Conservation (phyloP, 1,140 invertebrate genomes). For the Cheumatopsyche charites region DNA sequence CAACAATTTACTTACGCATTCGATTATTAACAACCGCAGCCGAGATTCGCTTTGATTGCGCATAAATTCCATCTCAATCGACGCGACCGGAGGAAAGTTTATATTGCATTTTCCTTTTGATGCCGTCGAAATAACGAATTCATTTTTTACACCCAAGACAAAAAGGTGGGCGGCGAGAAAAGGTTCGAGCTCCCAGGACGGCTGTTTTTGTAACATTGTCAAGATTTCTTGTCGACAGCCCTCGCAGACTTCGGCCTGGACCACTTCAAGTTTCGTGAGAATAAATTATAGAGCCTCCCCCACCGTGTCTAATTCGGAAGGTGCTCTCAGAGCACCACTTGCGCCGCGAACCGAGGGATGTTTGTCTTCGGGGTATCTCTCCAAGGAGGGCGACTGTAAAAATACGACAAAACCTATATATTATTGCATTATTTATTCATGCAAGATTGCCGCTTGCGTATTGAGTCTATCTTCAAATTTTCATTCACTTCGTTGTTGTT, state of each 20-base stretch:
- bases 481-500: too few species aligned
- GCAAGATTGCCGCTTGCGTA: too few species aligned
- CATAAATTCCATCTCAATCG: too few species aligned
- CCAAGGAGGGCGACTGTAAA: too few species aligned
- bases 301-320: conserved; percentile 10
- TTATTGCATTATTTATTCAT: too few species aligned
- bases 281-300: conserved; percentile 10
- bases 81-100: too few species aligned
- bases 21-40: neutral
- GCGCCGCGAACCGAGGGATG: neutral
- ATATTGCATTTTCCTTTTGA: conserved; percentile 8
- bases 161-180: conserved; percentile 2
- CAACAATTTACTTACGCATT: too few species aligned
- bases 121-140: neutral
- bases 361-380: neutral
- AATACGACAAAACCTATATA: too few species aligned
- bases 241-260: conserved; percentile 2
- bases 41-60: neutral
- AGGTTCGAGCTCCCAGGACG: neutral
- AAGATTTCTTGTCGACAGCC: conserved; percentile 7
- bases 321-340: conserved; percentile 16
- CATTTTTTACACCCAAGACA: conserved; percentile 4
- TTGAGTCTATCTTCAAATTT: too few species aligned
- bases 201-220: conserved; percentile 19
- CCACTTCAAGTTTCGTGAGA: conserved; percentile 15